phyloP scores from a whole-genome alignment of 2,797 vertebrate species.

The Peromyscus aztecus region DNA sequence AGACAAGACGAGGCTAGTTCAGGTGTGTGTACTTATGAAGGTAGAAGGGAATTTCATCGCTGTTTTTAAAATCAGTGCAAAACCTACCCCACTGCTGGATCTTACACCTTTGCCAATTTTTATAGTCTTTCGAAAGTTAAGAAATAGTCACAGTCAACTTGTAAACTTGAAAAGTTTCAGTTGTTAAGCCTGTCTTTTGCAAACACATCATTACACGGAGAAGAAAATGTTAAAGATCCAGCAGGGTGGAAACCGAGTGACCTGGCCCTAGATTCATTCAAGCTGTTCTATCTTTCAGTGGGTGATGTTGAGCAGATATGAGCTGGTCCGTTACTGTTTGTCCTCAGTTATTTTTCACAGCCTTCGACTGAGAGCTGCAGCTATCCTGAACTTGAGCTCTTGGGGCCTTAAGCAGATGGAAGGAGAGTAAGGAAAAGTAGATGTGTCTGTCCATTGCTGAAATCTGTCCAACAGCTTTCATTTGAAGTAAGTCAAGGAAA shows the following conservation, averaged over 20 bases:
- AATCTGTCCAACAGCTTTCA: not conserved
- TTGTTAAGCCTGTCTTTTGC: not conserved
- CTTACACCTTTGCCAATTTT: not conserved
- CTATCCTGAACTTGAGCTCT: not conserved
- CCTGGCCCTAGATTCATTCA: not conserved
- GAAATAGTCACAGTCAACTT: not conserved
- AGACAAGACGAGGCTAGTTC: not conserved
- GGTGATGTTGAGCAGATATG: not conserved
- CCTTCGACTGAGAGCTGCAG: not conserved
- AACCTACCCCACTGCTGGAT: not conserved
- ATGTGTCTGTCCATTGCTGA: not conserved
- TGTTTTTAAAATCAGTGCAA: not conserved
- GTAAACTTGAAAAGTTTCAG: not conserved
- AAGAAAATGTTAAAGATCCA: not conserved
- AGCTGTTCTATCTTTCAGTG: not conserved
- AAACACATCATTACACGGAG: constrained; percentile 32
- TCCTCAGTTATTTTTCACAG: not conserved
- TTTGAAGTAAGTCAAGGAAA: not conserved
- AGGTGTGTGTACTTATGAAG: not conserved
- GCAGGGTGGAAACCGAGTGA: not conserved
- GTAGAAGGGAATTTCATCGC: not conserved
- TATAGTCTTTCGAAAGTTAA: not conserved
- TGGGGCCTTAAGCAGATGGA: not conserved
- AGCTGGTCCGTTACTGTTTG: not conserved
- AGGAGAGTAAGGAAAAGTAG: not conserved